Base-by-base conservation (phyloP, 1,140 invertebrate species). In the Holotrichia oblita region DNA sequence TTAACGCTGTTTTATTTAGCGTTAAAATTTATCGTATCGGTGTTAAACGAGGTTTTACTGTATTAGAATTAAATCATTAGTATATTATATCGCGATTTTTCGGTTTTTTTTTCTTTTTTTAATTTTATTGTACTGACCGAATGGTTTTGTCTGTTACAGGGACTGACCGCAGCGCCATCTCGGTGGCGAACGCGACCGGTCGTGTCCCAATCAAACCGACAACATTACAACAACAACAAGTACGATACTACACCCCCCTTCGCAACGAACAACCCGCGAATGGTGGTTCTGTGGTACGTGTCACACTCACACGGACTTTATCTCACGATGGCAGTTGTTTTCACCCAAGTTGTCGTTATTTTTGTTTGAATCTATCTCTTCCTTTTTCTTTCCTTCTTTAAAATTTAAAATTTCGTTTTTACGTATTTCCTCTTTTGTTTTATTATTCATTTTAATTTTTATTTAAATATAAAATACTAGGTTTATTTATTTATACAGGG, bases 261-360 rank as follows among this genome's bases (percentile, higher is more conserved):
- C 44, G 27, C 64, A 22, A 69, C 64, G 27, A 69, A 69, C 64
- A 69, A 17, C 27, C 64, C 64, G 64, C 20, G 27, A 69, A 79
- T 81, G 80, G 77, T 80, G 80, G 80, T 81, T 80, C 79, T 81
- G 80, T 81, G 80, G 80, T 81, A 81, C 80, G 80, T 81, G 22
- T 34, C 64, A 69, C 7, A 27, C 64, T 12, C n/a, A 22, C n/a
- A 69, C n/a, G 8, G 44, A 12, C 7, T 12, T 48, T 48, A 12
- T 48, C 44, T 48, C 44, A 48, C 44, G 44, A 48, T 48, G 44
- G 44, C 44, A 48, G 44, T 48, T 48, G 44, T 48, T 48, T 48
- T 48, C 44, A 69, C 27, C 64, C 64, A 34, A n/a, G 27, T 69
- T 69, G 22, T 69, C n/a, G 59, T 22, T 17, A 9, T 69, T 69